phyloP scores from a whole-genome alignment of 2,888 invertebrate genomes.

The Rhagonycha lutea region DNA sequence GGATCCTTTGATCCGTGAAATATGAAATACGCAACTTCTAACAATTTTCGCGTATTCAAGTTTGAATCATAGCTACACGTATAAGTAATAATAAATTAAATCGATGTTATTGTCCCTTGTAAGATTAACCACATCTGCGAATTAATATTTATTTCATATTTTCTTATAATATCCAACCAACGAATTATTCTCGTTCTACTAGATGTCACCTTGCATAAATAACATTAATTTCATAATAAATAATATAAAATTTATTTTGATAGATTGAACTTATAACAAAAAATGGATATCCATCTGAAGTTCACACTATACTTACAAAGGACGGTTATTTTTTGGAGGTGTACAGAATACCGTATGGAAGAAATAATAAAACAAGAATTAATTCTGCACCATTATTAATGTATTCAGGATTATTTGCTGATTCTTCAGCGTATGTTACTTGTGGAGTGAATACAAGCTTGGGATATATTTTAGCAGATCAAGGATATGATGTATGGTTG shows the following conservation, averaged over 20 bases:
- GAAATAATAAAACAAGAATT: not conserved
- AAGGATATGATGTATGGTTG: slow-evolving; percentile 81
- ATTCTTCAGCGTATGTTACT: slow-evolving; percentile 75
- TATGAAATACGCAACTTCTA: too few species aligned
- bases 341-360: slow-evolving; percentile 47
- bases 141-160: too few species aligned
- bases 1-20: too few species aligned
- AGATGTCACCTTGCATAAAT: too few species aligned
- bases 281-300: slow-evolving; percentile 51
- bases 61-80: too few species aligned
- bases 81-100: too few species aligned
- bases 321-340: slow-evolving; percentile 54
- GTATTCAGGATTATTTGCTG: slow-evolving; percentile 73
- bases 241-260: not conserved
- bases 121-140: too few species aligned
- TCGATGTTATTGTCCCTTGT: too few species aligned
- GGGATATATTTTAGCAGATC: slow-evolving; percentile 62
- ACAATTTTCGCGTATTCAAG: too few species aligned
- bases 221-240: too few species aligned
- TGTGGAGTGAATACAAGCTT: slow-evolving; percentile 70
- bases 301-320: slow-evolving; percentile 52
- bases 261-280: not conserved
- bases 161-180: too few species aligned
- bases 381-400: slow-evolving; percentile 60
- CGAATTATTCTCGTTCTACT: too few species aligned